These are phyloP conservation scores for Phortica magna DNA, from an alignment of 2,888 invertebrate species.

Conservation along the genomic window DNA sequence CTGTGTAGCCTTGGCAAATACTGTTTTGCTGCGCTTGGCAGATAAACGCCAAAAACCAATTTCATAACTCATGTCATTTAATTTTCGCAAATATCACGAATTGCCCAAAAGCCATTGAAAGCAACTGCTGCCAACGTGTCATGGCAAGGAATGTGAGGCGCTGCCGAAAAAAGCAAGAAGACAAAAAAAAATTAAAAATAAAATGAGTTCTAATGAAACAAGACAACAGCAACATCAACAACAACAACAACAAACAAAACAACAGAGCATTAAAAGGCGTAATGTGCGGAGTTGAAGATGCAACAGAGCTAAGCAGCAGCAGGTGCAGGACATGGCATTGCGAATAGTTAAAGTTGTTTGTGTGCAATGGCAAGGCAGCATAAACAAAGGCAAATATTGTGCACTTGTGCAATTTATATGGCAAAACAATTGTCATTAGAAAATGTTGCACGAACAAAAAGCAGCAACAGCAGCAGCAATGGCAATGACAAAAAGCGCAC, in stretches of 20 bases:
- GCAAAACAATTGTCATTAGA: slow-evolving; percentile 76
- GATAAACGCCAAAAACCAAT: slow-evolving; percentile 54
- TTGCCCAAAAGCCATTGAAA: slow-evolving; percentile 72
- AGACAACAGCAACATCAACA: slow-evolving; percentile 61
- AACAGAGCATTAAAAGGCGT: slow-evolving; percentile 43
- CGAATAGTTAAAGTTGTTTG: slow-evolving; percentile 17
- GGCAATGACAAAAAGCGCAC: slow-evolving; percentile 56
- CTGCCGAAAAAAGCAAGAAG: slow-evolving; percentile 31
- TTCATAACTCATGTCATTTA: slow-evolving; percentile 75
- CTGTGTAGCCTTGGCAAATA: slow-evolving; percentile 31
- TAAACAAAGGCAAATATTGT: slow-evolving; percentile 74
- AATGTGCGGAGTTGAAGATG: slow-evolving; percentile 54
- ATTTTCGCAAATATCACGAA: slow-evolving; percentile 76
- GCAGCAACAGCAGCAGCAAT: slow-evolving; percentile 38
- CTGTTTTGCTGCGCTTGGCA: slow-evolving; percentile 7
- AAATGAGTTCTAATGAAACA: slow-evolving; percentile 56
- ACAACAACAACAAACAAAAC: slow-evolving; percentile 42
- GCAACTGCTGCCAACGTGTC: slow-evolving; percentile 67
- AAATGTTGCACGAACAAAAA: slow-evolving; percentile 73
- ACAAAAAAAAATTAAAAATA: background rate
- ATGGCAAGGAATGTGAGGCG: background rate
- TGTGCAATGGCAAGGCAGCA: slow-evolving; percentile 48
- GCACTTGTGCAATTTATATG: slow-evolving; percentile 76
- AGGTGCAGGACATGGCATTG: slow-evolving; percentile 51
- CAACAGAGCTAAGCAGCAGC: slow-evolving; percentile 72